Evolutionary conservation across 2,888 invertebrate genomes (phyloP), one percentile per base, ranked within the genome.

Genomic region (Epirrita christyi): DNA sequence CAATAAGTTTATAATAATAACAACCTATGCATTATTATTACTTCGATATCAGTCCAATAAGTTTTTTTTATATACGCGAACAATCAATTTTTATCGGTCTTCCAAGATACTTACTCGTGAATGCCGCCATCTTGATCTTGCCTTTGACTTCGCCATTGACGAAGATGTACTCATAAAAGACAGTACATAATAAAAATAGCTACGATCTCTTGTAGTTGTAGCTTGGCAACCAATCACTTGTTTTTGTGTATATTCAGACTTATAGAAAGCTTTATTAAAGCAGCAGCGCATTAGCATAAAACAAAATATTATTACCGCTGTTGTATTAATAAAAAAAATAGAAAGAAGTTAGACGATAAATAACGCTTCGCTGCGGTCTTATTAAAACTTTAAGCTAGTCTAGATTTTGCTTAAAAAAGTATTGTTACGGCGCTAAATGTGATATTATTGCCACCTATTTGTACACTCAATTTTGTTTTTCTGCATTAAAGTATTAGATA

Each of bases 11-110:
- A 73, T 80, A 85, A 78, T 83, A 83, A 82, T 61, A 65, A 71
- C 72, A 75, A 80, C 73, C 74, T 83, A 75, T 67, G 47, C 28
- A 74, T 76, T 77, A 83, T 73, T 81, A 80, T 78, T 76, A 76
- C 68, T 81, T 73, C 77, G 80, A 81, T 78, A 82, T 88, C 84
- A 88, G 86, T 88, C 84, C 75, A 79, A 81, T 74, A 66, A 67
- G 63, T 60, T 66, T 64, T 61, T 66, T 64, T 61, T 67, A 58
- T 69, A 62, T 64, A 60, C 59, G 63, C 62, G 71, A 73, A 66
- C 59, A 66, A 65, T 65, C 61, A 62, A 66, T 61, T 69, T 71
- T 67, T 64, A 72, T 76, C 74, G 70, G 67, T 73, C 71, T 72
- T 70, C 71, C 69, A 71, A 72, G 58, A 74, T 84, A 85, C 83